Evolutionary conservation across 2,888 invertebrate genomes (phyloP).

Genomic region (Rotaria sp.): DNA sequence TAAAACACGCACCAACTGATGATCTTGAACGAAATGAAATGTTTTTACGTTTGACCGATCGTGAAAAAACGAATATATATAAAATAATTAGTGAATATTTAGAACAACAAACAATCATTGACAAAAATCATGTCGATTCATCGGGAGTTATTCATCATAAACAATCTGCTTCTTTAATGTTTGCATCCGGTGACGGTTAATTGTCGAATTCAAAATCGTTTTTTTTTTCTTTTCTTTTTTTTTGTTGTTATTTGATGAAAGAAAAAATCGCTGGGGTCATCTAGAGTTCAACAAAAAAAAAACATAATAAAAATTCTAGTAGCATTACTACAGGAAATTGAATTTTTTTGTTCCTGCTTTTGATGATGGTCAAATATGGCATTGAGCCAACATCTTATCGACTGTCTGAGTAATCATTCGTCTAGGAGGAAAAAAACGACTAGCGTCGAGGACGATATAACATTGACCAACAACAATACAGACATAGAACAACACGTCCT

Average conservation of each 20-base stretch:
- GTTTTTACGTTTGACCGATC: not conserved
- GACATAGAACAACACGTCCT: not conserved
- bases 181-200: not conserved
- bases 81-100: not conserved
- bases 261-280: not conserved
- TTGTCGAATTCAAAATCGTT: not conserved
- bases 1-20: not conserved
- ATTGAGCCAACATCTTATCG: not conserved
- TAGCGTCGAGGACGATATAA: not conserved
- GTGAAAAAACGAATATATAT: conserved; percentile 10
- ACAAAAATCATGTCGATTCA: not conserved
- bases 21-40: conserved; percentile 17
- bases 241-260: not conserved
- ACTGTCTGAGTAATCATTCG: not conserved
- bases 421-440: not conserved
- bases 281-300: not conserved
- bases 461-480: not conserved
- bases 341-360: conserved; percentile 14
- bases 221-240: not conserved
- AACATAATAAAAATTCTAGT: not conserved
- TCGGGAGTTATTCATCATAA: not conserved
- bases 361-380: conserved; percentile 1
- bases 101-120: not conserved
- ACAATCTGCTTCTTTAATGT: not conserved
- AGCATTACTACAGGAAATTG: not conserved